Conservation (phyloP, 2,113 vertebrate genomes). For the Recurvirostra avosetta region DNA sequence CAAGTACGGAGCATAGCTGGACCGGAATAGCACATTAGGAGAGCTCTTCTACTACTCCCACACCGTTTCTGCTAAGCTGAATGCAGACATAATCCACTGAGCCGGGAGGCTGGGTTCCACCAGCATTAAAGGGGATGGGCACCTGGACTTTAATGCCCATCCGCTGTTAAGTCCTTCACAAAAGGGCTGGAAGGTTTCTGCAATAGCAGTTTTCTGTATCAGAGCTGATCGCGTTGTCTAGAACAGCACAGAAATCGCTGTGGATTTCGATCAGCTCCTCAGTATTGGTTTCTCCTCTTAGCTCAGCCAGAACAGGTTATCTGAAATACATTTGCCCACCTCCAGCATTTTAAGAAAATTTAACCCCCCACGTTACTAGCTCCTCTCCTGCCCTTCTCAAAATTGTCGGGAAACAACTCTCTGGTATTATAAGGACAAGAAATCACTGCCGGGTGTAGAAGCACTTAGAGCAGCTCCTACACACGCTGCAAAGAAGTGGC, state of each 20-base stretch:
- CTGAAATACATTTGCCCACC: not conserved
- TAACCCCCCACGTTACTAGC: not conserved
- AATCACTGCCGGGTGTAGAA: not conserved
- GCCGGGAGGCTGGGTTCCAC: not conserved
- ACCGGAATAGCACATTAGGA: not conserved
- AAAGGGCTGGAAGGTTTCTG: not conserved
- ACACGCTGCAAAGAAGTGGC: not conserved
- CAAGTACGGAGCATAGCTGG: not conserved
- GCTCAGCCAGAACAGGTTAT: not conserved
- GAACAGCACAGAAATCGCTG: not conserved
- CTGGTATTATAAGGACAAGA: not conserved
- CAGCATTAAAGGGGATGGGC: not conserved
- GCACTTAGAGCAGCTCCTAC: not conserved
- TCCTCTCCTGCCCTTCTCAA: not conserved
- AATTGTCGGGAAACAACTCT: not conserved
- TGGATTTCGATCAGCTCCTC: rapidly evolving
- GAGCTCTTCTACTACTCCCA: not conserved
- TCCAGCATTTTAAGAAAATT: not conserved
- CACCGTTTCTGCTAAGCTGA: not conserved
- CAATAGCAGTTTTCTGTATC: not conserved
- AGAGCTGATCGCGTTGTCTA: not conserved
- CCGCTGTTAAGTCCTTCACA: not conserved
- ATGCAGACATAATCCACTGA: not conserved
- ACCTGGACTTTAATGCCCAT: not conserved
- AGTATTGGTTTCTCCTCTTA: not conserved